Evolutionary conservation across 1,140 invertebrate species (phyloP).

Genomic region (Drosophila dunni): DNA sequence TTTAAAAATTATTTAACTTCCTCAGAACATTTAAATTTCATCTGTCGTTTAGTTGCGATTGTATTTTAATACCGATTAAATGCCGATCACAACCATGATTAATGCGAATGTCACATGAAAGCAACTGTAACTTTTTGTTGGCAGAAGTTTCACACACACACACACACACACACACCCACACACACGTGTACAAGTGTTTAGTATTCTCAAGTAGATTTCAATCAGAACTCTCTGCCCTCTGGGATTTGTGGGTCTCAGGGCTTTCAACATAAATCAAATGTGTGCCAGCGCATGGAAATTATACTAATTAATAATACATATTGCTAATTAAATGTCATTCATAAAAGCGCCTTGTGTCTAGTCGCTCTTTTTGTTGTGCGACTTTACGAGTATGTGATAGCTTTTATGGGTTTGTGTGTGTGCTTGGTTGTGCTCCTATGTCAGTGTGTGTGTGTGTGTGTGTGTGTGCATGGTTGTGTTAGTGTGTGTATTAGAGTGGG

Average conservation of each 20-base stretch:
- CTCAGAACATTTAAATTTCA: neutral
- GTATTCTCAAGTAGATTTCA: neutral
- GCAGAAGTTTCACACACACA: too few species aligned
- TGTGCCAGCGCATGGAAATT: constrained; percentile 46
- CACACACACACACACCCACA: neutral
- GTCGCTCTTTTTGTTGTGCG: constrained; percentile 5
- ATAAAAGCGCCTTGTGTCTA: constrained; percentile 26
- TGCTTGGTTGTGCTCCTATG: neutral
- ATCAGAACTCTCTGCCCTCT: neutral
- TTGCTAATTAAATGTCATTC: constrained; percentile 69
- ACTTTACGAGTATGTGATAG: neutral
- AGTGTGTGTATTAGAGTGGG: constrained; percentile 6
- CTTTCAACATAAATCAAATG: constrained; percentile 51
- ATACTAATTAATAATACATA: constrained; percentile 66
- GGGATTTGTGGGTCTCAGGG: neutral
- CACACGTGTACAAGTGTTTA: neutral
- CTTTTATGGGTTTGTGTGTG: neutral
- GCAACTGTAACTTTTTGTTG: neutral
- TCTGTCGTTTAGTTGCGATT: neutral
- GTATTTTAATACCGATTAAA: too few species aligned
- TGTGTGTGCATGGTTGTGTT: too few species aligned
- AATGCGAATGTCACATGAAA: neutral
- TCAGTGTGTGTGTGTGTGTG: neutral
- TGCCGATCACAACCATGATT: too few species aligned
- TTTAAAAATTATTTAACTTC: too few species aligned